These are phyloP conservation scores for Psittacula cyanocephala DNA, from an alignment of 2,113 vertebrate genomes.

Conservation along the genomic window DNA sequence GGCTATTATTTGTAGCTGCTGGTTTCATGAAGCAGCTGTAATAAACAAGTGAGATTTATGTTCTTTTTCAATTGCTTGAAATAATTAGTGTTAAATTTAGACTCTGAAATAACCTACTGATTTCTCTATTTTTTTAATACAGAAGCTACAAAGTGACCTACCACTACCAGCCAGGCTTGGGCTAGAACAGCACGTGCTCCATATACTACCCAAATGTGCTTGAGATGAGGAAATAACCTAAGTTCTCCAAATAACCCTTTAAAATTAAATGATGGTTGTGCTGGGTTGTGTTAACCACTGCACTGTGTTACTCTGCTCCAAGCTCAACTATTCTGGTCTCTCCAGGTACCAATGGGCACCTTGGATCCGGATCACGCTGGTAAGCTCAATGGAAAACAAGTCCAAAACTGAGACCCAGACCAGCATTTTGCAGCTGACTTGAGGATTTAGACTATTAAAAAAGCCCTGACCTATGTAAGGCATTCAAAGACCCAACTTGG, in stretches of 20 bases:
- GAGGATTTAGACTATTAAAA: not conserved
- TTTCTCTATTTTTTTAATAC: not conserved
- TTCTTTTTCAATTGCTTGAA: not conserved
- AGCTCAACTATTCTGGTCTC: not conserved
- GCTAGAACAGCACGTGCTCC: not conserved
- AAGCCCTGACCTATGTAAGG: not conserved
- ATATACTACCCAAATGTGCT: not conserved
- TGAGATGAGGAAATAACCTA: not conserved
- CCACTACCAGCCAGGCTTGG: not conserved
- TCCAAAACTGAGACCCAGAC: not conserved
- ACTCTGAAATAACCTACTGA: not conserved
- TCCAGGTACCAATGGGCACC: not conserved
- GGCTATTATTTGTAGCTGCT: constrained; percentile 33
- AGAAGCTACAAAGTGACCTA: not conserved
- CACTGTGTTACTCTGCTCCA: not conserved
- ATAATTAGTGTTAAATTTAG: constrained; percentile 29
- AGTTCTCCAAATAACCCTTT: not conserved
- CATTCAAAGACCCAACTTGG: not conserved
- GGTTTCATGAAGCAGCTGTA: constrained; percentile 26
- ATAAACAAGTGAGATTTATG: constrained; percentile 29
- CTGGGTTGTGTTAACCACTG: not conserved
- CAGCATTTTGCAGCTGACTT: not conserved
- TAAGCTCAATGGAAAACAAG: not conserved
- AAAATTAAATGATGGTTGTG: not conserved
- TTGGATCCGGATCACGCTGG: not conserved